Conservation (phyloP, 2,113 vertebrate genomes). For the Sylvietta virens region DNA sequence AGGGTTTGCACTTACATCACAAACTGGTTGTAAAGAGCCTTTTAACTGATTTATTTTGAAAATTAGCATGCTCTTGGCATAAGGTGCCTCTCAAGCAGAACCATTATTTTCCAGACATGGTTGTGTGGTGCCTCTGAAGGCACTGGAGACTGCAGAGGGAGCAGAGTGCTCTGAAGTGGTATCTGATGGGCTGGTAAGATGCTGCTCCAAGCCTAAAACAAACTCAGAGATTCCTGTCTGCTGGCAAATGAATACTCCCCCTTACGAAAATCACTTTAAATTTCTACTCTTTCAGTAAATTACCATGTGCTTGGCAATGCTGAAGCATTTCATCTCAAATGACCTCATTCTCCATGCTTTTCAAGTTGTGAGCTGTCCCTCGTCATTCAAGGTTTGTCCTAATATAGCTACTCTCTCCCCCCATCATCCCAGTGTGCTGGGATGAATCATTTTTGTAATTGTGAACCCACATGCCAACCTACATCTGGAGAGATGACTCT, state of each 20-base stretch:
- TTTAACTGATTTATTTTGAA: background rate
- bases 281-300: background rate
- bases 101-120: background rate
- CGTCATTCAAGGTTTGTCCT: background rate
- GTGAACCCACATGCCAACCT: constrained; percentile 51
- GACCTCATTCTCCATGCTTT: constrained; percentile 11
- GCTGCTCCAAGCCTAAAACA: background rate
- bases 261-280: background rate
- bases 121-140: background rate
- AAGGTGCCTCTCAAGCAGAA: background rate
- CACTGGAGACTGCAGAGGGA: background rate
- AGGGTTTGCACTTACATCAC: background rate
- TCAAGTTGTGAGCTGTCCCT: constrained; percentile 29
- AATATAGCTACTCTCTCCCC: constrained; percentile 11
- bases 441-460: constrained; percentile 38
- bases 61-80: background rate
- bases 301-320: background rate
- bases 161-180: background rate
- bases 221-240: background rate
- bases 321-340: background rate
- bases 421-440: background rate
- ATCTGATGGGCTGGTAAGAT: background rate
- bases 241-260: background rate
- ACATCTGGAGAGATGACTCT: constrained; percentile 38
- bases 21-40: background rate